phyloP scores from a whole-genome alignment of 2,113 vertebrate species.

The Uria aalge region DNA sequence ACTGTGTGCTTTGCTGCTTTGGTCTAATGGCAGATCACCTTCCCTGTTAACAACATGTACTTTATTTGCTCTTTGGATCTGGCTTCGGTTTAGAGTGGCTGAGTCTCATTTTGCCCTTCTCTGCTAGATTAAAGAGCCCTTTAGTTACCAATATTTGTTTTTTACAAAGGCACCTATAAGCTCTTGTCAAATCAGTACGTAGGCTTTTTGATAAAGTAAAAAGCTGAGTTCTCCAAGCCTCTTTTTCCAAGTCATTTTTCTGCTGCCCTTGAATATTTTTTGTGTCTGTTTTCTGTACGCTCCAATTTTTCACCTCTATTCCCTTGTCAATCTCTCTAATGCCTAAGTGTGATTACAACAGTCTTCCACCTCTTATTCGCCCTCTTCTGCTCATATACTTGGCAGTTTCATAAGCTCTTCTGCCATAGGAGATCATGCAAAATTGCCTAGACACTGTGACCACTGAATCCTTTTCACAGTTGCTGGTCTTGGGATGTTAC shows the following conservation, averaged over 20 bases:
- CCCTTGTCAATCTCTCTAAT: not conserved
- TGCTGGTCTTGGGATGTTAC: not conserved
- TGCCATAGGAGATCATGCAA: not conserved
- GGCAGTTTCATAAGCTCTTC: not conserved
- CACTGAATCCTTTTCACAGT: not conserved
- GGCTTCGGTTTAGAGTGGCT: not conserved
- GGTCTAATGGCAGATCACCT: not conserved
- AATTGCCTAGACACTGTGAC: not conserved
- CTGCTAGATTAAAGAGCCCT: not conserved
- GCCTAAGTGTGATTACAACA: conserved; percentile 15
- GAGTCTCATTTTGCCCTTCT: not conserved
- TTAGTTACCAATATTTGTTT: not conserved
- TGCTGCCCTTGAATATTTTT: conserved; percentile 2
- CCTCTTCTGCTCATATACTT: not conserved
- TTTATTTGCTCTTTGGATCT: not conserved
- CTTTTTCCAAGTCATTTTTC: not conserved
- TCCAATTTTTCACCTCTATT: not conserved
- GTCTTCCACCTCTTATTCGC: not conserved
- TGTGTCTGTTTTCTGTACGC: not conserved
- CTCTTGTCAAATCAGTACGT: not conserved
- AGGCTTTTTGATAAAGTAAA: not conserved
- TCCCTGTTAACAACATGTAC: not conserved
- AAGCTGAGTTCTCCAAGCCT: not conserved
- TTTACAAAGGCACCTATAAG: not conserved
- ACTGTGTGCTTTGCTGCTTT: not conserved